Evolutionary conservation across 1,140 invertebrate species (phyloP), one percentile per base, ranked within the genome.

Genomic region (Zaprionus camerounensis): DNA sequence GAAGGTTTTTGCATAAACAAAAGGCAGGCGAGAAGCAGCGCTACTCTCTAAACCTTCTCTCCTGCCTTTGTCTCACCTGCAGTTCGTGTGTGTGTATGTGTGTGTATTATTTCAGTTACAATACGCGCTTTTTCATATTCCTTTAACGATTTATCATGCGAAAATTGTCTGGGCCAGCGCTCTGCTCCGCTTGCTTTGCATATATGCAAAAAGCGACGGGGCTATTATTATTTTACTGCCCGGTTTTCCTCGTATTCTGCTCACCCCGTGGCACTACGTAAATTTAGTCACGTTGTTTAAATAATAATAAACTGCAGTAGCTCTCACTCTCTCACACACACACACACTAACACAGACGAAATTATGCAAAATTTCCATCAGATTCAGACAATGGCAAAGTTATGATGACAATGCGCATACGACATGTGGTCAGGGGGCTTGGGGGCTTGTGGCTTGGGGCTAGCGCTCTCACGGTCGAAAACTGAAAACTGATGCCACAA

Each of bases 201-300:
- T 84, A 87, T 82, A 73, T 71, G 67, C 49, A 75, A 64, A 73
- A 78, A 68, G 70, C 38, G 41, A 51, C 41, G 55, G 15, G 66
- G 71, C 76, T 88, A 81, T 88, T 88, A 90, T 88, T 90, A 74
- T 88, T 90, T 90, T 81, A 79, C 85, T 73, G 87, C 81, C 81
- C 71, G 77, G 20, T 58, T 15, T 72, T 71, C 70, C 80, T 78
- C 71, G 67, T 77, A 71, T 77, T 79, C 73, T 44, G 55, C 58
- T 66, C 63, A 69, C 28, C 67, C 49, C 34, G n/a, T 38, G 58
- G 72, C 85, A 90, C 78, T 68, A 75, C 81, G 85, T 90, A 85
- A 88, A 90, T 88, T 90, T 80, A 88, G 85, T 88, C 85, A 88
- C 85, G 85, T 90, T 88, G 85, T 90, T 88, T 88, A 88, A 73